These are phyloP conservation scores for Entomyzon cyanotis DNA, from an alignment of 2,113 vertebrate genomes.

Conservation along the genomic window DNA sequence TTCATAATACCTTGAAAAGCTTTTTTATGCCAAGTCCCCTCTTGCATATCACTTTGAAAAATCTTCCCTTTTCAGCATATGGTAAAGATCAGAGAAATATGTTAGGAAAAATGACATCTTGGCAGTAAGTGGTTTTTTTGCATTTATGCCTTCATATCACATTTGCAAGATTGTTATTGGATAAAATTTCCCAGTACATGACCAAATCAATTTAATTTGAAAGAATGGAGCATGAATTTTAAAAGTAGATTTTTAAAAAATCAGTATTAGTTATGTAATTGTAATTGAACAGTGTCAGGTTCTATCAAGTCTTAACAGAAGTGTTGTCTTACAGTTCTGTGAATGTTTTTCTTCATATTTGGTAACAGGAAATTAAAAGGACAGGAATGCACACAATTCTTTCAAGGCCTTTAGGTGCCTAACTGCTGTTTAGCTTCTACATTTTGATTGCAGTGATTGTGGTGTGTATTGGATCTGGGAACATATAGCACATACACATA, in stretches of 20 bases:
- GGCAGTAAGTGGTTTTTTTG: not conserved
- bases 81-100: constrained; percentile 35
- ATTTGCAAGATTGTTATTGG: not conserved
- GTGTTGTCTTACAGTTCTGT: not conserved
- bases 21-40: constrained; percentile 2
- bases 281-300: not conserved
- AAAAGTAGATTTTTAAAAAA: not conserved
- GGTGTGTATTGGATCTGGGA: not conserved
- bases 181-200: not conserved
- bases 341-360: not conserved
- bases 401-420: not conserved
- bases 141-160: not conserved
- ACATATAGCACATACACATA: not conserved
- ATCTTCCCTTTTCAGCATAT: constrained; percentile 36
- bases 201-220: not conserved
- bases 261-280: not conserved
- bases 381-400: not conserved
- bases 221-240: not conserved
- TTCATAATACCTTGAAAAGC: constrained; percentile 38
- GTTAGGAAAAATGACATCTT: constrained; percentile 19
- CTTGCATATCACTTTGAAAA: constrained; percentile 38
- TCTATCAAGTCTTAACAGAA: not conserved
- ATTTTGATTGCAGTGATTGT: not conserved
- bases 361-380: not conserved
- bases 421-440: not conserved